These are phyloP conservation scores for Poecilia velifera DNA, from an alignment of 2,797 vertebrate species.

Conservation along the genomic window DNA sequence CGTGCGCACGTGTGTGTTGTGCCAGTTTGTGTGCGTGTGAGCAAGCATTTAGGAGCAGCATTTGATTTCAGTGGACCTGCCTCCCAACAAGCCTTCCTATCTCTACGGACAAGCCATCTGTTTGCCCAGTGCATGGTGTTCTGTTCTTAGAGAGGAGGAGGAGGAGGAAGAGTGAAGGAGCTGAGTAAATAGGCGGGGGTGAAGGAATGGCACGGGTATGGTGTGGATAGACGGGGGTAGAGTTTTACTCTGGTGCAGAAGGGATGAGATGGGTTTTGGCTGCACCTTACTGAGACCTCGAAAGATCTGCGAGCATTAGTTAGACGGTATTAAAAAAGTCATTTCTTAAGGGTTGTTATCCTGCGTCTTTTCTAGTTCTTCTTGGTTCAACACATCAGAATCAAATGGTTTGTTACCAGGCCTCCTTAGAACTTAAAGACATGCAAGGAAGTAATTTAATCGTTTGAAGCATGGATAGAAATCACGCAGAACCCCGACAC, in stretches of 20 bases:
- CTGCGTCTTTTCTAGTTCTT: neutral
- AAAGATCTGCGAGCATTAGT: constrained; percentile 32
- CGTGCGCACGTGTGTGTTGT: constrained; percentile 37
- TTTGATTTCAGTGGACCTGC: constrained; percentile 82
- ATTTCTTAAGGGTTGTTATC: neutral
- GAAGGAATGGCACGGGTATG: constrained; percentile 50
- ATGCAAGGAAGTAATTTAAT: neutral
- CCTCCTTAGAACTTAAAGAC: neutral
- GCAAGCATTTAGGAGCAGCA: constrained; percentile 75
- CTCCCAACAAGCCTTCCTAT: constrained; percentile 81
- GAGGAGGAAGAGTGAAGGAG: constrained; percentile 37
- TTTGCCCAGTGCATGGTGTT: constrained; percentile 81
- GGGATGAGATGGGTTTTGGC: constrained; percentile 31
- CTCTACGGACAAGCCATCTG: constrained; percentile 84
- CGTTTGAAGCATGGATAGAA: neutral
- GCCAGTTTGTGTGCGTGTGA: constrained; percentile 29
- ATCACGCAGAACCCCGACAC: neutral
- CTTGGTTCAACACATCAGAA: neutral
- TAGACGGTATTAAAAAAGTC: constrained; percentile 36
- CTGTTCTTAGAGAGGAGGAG: constrained; percentile 72
- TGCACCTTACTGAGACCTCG: constrained; percentile 38
- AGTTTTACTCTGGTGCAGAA: constrained; percentile 38
- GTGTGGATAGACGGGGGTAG: constrained; percentile 34
- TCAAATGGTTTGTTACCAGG: neutral
- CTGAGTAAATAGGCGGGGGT: constrained; percentile 41